A percentile compares a stretch with the other conserved stretches of the same genome.
Conservation (phyloP, 2,888 invertebrate species). For the Hirtodrosophila histrioides region DNA sequence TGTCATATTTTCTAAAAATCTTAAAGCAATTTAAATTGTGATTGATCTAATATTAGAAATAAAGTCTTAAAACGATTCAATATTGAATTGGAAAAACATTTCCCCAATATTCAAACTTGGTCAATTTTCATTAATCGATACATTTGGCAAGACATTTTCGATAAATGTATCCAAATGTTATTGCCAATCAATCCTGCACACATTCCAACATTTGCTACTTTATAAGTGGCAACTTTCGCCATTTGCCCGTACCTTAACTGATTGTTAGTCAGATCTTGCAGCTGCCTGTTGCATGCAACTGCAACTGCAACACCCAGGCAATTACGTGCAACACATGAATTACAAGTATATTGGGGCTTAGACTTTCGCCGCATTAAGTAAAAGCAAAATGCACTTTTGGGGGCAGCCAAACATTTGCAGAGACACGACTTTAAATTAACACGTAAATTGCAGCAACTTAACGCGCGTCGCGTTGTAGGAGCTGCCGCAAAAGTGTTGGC, state of each 20-base stretch:
- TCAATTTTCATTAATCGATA: neutral
- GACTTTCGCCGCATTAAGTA: constrained; percentile 66
- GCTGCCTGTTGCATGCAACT: constrained; percentile 38
- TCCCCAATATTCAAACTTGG: too few species aligned
- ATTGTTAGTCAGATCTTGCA: constrained; percentile 37
- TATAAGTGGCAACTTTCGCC: constrained; percentile 52
- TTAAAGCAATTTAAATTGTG: too few species aligned
- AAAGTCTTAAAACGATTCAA: too few species aligned
- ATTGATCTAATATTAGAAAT: too few species aligned
- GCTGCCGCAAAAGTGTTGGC: constrained; percentile 54
- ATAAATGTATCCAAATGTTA: constrained; percentile 16
- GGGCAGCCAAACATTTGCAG: constrained; percentile 59
- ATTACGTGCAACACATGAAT: constrained; percentile 63
- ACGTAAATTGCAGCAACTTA: constrained; percentile 75
- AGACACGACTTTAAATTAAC: constrained; percentile 76
- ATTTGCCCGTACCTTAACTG: constrained; percentile 11
- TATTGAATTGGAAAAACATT: too few species aligned
- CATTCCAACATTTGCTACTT: constrained; percentile 17
- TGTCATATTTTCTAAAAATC: too few species aligned
- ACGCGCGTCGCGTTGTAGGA: constrained; percentile 60
- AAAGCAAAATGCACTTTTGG: constrained; percentile 40
- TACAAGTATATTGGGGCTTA: constrained; percentile 32
- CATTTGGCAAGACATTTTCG: neutral
- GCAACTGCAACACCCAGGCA: constrained; percentile 37
- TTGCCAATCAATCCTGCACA: constrained; percentile 4